These are phyloP conservation scores for Drosophila longiperda DNA, from an alignment of 2,888 invertebrate genomes.

Conservation along the genomic window DNA sequence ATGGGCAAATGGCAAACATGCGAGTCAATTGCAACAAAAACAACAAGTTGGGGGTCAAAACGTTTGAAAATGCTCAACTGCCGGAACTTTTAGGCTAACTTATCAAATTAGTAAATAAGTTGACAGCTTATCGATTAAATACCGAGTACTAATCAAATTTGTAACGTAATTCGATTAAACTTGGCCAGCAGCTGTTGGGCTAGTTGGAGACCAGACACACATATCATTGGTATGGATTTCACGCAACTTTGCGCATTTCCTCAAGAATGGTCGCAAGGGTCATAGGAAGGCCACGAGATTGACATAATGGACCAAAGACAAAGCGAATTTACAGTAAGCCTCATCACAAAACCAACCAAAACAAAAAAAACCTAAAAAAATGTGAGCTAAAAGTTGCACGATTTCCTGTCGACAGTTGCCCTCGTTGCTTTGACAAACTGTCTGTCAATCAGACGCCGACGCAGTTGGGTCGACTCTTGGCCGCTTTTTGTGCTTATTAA, in stretches of 20 bases:
- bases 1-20: conserved; percentile 49
- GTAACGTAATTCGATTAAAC: conserved; percentile 68
- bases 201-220: neutral
- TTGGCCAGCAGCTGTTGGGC: conserved; percentile 49
- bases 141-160: conserved; percentile 69
- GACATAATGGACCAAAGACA: conserved; percentile 27
- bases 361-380: conserved; percentile 29
- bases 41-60: conserved; percentile 35
- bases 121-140: conserved; percentile 69
- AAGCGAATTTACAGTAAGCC: conserved; percentile 19
- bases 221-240: conserved; percentile 14
- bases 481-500: conserved; percentile 66
- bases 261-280: conserved; percentile 4
- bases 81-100: conserved; percentile 49
- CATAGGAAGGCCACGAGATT: conserved; percentile 16
- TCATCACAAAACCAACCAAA: conserved; percentile 29
- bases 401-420: conserved; percentile 8
- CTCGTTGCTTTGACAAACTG: conserved; percentile 58
- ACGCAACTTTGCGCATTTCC: conserved; percentile 40
- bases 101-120: conserved; percentile 67
- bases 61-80: conserved; percentile 19
- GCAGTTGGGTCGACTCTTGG: conserved; percentile 15
- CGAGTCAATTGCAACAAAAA: conserved; percentile 35
- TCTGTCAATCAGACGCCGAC: conserved; percentile 53
- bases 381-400: conserved; percentile 19